These are phyloP conservation scores for Steinernema carpocapsae DNA, from an alignment of 2,888 invertebrate genomes.

Conservation along the genomic window DNA sequence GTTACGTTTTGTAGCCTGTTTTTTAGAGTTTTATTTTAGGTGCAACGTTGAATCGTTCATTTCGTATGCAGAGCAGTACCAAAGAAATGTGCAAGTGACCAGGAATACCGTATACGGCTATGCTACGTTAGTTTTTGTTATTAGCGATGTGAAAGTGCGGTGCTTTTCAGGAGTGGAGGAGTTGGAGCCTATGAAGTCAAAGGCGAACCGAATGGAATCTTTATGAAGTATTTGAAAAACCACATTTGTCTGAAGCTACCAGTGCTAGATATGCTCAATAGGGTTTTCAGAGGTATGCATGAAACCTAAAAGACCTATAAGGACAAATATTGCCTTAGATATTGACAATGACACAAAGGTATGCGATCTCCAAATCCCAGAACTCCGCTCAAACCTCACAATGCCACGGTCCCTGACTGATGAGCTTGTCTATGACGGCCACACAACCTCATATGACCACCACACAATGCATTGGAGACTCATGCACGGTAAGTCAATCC, in stretches of 20 bases:
- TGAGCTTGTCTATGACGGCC: slow-evolving; percentile 66
- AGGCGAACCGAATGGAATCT: slow-evolving; percentile 68
- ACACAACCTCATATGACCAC: slow-evolving; percentile 65
- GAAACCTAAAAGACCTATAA: no score
- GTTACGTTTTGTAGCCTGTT: neutral
- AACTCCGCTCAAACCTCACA: slow-evolving; percentile 69
- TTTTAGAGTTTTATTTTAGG: slow-evolving; percentile 35
- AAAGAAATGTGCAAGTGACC: slow-evolving; percentile 52
- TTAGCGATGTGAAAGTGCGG: neutral
- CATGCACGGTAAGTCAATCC: slow-evolving; percentile 61
- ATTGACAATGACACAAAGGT: slow-evolving; percentile 67
- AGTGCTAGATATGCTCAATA: slow-evolving; percentile 64
- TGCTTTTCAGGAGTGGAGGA: slow-evolving; percentile 59
- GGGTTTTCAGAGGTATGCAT: slow-evolving; percentile 65
- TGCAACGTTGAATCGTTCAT: slow-evolving; percentile 50
- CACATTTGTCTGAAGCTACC: slow-evolving; percentile 54
- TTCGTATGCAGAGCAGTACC: slow-evolving; percentile 57
- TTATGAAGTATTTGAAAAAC: slow-evolving; percentile 68
- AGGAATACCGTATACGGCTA: slow-evolving; percentile 68
- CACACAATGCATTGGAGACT: slow-evolving; percentile 66
- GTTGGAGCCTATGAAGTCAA: slow-evolving; percentile 68
- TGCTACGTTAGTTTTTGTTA: slow-evolving; percentile 54
- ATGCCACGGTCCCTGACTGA: slow-evolving; percentile 69
- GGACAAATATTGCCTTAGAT: slow-evolving; percentile 55
- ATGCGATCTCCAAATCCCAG: slow-evolving; percentile 69